Evolutionary conservation across 2,888 invertebrate genomes (phyloP).

Genomic region (Sinodicranocentrus sp.): DNA sequence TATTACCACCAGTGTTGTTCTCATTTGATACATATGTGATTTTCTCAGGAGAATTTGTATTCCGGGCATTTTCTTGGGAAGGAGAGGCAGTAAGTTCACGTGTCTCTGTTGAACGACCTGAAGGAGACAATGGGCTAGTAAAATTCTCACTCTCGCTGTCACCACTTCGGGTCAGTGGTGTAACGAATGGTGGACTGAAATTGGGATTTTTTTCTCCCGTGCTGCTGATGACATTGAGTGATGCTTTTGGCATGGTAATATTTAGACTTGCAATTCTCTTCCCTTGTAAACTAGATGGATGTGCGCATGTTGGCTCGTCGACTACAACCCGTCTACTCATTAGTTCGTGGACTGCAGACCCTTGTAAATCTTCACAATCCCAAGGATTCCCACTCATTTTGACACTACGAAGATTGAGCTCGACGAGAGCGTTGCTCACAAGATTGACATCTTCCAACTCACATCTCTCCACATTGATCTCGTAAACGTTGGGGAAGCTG

Average conservation of each 20-base stretch:
- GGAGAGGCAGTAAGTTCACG: conserved; percentile 34
- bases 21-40: conserved; percentile 65
- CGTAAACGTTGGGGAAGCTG: conserved; percentile 65
- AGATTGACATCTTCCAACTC: conserved; percentile 82
- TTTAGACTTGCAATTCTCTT: conserved; percentile 56
- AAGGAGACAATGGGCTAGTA: conserved; percentile 48
- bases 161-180: conserved; percentile 59
- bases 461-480: conserved; percentile 82
- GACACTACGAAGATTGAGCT: conserved; percentile 84
- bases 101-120: conserved; percentile 27
- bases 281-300: conserved; percentile 57
- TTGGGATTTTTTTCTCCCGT: conserved; percentile 42
- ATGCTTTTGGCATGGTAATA: conserved; percentile 49
- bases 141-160: conserved; percentile 56
- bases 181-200: conserved; percentile 47
- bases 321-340: conserved; percentile 72
- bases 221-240: conserved; percentile 35
- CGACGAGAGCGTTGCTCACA: conserved; percentile 82
- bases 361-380: conserved; percentile 82
- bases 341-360: conserved; percentile 78
- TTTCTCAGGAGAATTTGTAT: conserved; percentile 74
- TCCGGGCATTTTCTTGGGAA: conserved; percentile 63
- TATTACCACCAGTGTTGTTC: conserved; percentile 29
- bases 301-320: conserved; percentile 68
- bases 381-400: conserved; percentile 86